Evolutionary conservation across 1,140 invertebrate species (phyloP).

Genomic region (Drosophila virilis): DNA sequence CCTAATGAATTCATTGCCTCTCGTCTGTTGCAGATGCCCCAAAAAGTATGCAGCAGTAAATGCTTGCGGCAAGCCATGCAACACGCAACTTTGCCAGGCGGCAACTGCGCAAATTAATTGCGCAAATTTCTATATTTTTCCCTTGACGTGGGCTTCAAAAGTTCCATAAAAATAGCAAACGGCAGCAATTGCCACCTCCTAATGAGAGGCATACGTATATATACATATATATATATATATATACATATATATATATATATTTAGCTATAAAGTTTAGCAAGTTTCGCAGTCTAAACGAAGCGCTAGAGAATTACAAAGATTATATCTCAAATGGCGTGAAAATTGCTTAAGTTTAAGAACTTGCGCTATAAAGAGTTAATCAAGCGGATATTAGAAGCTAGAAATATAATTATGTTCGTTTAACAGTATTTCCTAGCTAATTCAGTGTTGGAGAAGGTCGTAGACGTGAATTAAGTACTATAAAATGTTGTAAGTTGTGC

Average conservation of each 20-base stretch:
- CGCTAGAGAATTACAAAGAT: slow-evolving; percentile 14
- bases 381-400: not conserved
- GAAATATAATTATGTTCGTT: not conserved
- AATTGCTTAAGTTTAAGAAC: slow-evolving; percentile 17
- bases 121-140: slow-evolving; percentile 45
- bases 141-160: not conserved
- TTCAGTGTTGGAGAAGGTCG: not conserved
- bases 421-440: not conserved
- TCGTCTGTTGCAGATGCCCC: slow-evolving; percentile 1
- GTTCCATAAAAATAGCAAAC: slow-evolving; percentile 35
- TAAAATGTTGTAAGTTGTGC: not conserved
- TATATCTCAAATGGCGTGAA: slow-evolving; percentile 20
- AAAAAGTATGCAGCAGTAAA: slow-evolving; percentile 19
- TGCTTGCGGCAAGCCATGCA: slow-evolving; percentile 10
- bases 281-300: not conserved
- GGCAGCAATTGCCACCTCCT: slow-evolving; percentile 26
- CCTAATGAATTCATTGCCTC: slow-evolving; percentile 33
- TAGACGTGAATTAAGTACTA: too few species aligned
- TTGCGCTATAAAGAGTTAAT: not conserved
- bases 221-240: slow-evolving; percentile 7
- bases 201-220: not conserved
- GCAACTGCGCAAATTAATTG: slow-evolving; percentile 50
- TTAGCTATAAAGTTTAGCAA: slow-evolving; percentile 10
- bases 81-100: not conserved
- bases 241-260: slow-evolving; percentile 6